Evolutionary conservation across 2,113 vertebrate genomes (phyloP), one percentile per base, ranked within the genome.

Genomic region (Peucedramus taeniatus): DNA sequence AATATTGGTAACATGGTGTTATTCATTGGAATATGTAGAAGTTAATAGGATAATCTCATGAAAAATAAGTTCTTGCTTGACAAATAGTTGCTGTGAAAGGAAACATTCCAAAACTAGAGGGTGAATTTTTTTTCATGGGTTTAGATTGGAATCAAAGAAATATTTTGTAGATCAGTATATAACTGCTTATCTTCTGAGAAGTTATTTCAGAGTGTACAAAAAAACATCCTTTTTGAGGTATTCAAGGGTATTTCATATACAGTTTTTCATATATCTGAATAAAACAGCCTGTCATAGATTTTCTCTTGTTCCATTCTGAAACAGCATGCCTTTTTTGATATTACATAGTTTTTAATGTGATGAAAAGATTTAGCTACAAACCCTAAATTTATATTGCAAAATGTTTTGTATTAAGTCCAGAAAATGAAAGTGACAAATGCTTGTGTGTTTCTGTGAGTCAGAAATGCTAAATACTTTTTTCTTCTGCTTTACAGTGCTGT

Each of bases 401-500:
- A 44, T 72, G 21, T 60, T 92, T 72, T 83, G 12, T 54, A 19
- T 66, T 72, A 31, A 10, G 33, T 42, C 35, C 76, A 59, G 45
- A 57, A 83, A 75, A 63, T 26, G 12, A 27, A 84, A 70, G 13
- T 30, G 56, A 22, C n/a, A 57, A 87, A 26, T 80, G 26, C 28
- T 78, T 10, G 22, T 24, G 19, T 53, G 28, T 61, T 77, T 74
- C 40, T 91, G n/a, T 37, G 60, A 83, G 40, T 37, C 28, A 24
- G 50, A 89, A 69, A 24, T 90, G 26, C 56, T 87, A 13, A 70
- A 47, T 87, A 57, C 6, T 33, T 72, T 84, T 88, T 80, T 93
- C 37, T 91, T 95, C 96, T 97, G 45, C 97, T 95, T 97, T 97
- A 39, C 97, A 99, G 99, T 87, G 96, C 97, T 59, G 6, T 98